A percentile compares a stretch with the other conserved stretches of the same genome.
These are phyloP conservation scores for Oryctes rhinoceros DNA, from an alignment of 1,140 invertebrate species.

Conservation along the genomic window DNA sequence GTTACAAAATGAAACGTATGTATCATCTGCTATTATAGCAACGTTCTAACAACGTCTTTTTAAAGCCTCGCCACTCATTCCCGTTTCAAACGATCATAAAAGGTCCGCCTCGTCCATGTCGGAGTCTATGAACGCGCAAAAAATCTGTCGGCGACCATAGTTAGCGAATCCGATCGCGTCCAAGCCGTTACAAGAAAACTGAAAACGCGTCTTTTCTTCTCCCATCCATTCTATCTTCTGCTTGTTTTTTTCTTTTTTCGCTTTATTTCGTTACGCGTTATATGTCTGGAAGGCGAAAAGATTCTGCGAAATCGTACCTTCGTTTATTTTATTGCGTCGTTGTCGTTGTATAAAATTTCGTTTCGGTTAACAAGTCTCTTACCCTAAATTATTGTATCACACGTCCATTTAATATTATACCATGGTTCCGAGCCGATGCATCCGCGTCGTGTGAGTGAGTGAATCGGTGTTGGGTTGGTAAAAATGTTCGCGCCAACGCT, in stretches of 20 bases:
- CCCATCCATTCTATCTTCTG: not conserved
- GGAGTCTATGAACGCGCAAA: not conserved
- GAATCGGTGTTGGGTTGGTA: too few species aligned
- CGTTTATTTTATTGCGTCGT: conserved; percentile 6
- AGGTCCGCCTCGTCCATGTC: not conserved
- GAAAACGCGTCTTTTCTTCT: not conserved
- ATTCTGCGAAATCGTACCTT: conserved; percentile 17
- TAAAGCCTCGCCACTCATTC: not conserved
- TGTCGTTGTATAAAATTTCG: conserved; percentile 1
- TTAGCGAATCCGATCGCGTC: not conserved
- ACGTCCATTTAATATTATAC: not conserved
- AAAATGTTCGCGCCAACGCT: too few species aligned
- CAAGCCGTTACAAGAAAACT: conserved; percentile 4
- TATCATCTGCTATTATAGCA: not conserved
- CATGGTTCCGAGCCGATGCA: too few species aligned
- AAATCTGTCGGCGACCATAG: not conserved
- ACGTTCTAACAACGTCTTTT: not conserved
- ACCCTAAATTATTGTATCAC: conserved; percentile 10
- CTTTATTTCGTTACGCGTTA: not conserved
- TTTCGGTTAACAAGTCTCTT: conserved; percentile 21
- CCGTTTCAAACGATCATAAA: not conserved
- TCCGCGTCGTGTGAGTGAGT: too few species aligned
- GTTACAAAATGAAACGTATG: not conserved
- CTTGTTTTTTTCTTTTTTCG: not conserved
- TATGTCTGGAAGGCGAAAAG: not conserved